Evolutionary conservation across 2,888 invertebrate species (phyloP), one percentile per base, ranked within the genome.

Genomic region (Branchellion lobata): DNA sequence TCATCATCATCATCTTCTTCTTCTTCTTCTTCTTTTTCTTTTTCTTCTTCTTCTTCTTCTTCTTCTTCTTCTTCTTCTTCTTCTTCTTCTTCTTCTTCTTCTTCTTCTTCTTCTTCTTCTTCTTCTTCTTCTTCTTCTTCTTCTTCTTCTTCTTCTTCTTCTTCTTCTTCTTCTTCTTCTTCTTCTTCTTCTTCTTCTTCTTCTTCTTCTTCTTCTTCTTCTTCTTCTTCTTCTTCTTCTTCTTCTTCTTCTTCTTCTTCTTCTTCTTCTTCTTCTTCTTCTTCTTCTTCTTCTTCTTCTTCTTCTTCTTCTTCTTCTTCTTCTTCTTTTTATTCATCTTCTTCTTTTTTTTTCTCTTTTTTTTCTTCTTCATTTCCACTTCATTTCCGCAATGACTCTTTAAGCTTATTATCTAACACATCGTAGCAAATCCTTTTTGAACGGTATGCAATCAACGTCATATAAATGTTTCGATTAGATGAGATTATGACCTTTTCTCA

Each of bases 1-100:
- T 84, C 83, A 61, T 86, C 82, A 31, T 82, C 82, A 14, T 80
- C 79, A 79, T 69, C 68, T 36, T 61, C 79, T 68, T 61, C 29
- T n/a, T n/a, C n/a, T n/a, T n/a, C n/a, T n/a, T n/a, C n/a, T n/a
- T n/a, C n/a, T n/a, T n/a, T n/a, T n/a, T n/a, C n/a, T n/a, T n/a
- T n/a, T n/a, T n/a, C n/a, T n/a, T n/a, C n/a, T n/a, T n/a, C n/a
- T n/a, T n/a, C n/a, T n/a, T n/a, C n/a, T n/a, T n/a, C n/a, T n/a
- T n/a, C n/a, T n/a, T n/a, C n/a, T n/a, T n/a, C n/a, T n/a, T n/a
- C n/a, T n/a, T n/a, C n/a, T n/a, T 3, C 3, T 34, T 5, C 34
- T 34, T 36, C 74, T 36, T 5, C 34, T 51, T 36, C 74, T 34
- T 36, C 74, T 34, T 36, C 74, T 74, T 36, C 34, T 47, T 36